Percentiles rank a stretch among this genome's conserved stretches.
Conservation (phyloP, 2,797 vertebrate species). For the Nannoperca australis region DNA sequence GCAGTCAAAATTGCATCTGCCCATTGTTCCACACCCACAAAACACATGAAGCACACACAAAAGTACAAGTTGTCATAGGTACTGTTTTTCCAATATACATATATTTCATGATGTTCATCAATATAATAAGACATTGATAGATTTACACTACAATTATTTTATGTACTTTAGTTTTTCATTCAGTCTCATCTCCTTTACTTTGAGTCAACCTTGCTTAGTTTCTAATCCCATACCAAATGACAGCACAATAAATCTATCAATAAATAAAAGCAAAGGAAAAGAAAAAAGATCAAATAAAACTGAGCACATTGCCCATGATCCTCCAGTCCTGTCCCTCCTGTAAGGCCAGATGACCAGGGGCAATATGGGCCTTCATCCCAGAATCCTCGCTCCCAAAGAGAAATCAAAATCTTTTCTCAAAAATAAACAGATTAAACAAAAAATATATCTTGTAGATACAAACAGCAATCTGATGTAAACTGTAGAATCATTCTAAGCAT, state of each 20-base stretch:
- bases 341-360: slow-evolving; percentile 78
- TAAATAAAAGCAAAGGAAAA: slow-evolving; percentile 77
- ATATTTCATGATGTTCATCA: slow-evolving; percentile 90
- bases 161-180: slow-evolving; percentile 86
- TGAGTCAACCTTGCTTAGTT: slow-evolving; percentile 79
- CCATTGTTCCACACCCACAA: slow-evolving; percentile 84
- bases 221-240: slow-evolving; percentile 81
- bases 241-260: slow-evolving; percentile 81
- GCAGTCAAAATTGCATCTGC: slow-evolving; percentile 79
- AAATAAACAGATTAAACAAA: slow-evolving; percentile 73
- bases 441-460: slow-evolving; percentile 76
- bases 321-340: slow-evolving; percentile 85
- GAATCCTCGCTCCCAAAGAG: slow-evolving; percentile 50
- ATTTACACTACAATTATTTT: slow-evolving; percentile 88
- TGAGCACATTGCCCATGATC: slow-evolving; percentile 76
- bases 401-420: slow-evolving; percentile 62
- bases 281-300: slow-evolving; percentile 34
- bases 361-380: slow-evolving; percentile 69
- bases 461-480: slow-evolving; percentile 80
- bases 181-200: slow-evolving; percentile 78
- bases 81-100: slow-evolving; percentile 87
- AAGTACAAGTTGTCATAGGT: slow-evolving; percentile 84
- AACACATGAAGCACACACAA: slow-evolving; percentile 83
- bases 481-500: slow-evolving; percentile 74
- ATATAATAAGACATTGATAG: slow-evolving; percentile 90